Percentiles rank a stretch among this genome's conserved stretches.
Conservation (phyloP, 2,888 invertebrate genomes). For the Pyralis farinalis region DNA sequence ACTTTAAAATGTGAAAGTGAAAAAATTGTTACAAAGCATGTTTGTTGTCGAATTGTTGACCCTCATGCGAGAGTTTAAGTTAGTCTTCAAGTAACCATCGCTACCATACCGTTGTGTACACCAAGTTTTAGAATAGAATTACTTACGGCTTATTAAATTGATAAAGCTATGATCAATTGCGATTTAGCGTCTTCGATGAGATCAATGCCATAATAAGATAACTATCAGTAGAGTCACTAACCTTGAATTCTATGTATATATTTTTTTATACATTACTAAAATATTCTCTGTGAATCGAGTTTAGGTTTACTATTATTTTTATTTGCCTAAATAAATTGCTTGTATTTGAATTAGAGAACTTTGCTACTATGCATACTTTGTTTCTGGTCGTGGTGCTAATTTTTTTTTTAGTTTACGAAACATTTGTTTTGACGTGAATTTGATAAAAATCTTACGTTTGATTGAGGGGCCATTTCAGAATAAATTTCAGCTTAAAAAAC, state of each 20-base stretch:
- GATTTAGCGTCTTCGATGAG: not conserved
- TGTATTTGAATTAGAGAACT: no score
- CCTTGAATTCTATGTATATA: not conserved
- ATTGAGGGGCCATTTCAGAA: no score
- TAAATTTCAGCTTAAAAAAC: no score
- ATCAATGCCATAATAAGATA: slow-evolving; percentile 2
- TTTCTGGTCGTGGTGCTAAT: no score
- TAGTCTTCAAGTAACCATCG: not conserved
- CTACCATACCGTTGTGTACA: not conserved
- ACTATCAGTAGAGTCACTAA: slow-evolving; percentile 3
- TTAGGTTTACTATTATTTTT: no score
- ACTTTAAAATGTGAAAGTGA: slow-evolving; percentile 11
- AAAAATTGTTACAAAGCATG: slow-evolving; percentile 7
- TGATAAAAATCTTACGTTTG: no score
- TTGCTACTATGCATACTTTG: no score
- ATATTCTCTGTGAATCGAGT: no score
- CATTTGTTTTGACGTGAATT: no score
- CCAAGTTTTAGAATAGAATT: not conserved
- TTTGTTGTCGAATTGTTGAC: slow-evolving; percentile 8
- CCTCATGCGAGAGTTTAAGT: not conserved
- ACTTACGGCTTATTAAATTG: not conserved
- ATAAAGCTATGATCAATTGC: slow-evolving; percentile 1
- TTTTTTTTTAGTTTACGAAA: no score
- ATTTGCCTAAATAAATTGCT: no score
- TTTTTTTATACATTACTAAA: no score